Conservation (phyloP, 2,888 invertebrate species). For the Eudemis profundana region DNA sequence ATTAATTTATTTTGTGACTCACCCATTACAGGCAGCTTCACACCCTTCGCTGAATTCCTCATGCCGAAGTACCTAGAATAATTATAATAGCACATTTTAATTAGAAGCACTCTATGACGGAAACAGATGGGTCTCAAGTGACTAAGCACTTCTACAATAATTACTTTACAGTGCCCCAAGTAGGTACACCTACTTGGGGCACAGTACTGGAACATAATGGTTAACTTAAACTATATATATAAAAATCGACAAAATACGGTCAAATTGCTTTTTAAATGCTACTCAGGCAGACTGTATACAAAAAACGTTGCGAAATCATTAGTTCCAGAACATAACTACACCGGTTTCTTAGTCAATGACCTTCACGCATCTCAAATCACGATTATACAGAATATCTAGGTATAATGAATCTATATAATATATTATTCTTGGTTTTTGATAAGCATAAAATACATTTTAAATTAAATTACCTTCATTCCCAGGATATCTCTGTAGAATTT, state of each 20-base stretch:
- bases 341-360: constrained; percentile 25
- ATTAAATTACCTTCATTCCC: constrained; percentile 94
- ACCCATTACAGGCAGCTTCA: constrained; percentile 99
- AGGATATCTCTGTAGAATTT: constrained; percentile 95
- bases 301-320: constrained; percentile 10
- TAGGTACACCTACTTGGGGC: no score
- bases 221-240: not conserved
- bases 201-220: not conserved
- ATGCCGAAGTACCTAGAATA: constrained; percentile 92
- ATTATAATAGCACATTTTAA: not conserved
- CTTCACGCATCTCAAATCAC: not conserved
- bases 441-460: not conserved
- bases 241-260: not conserved
- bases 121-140: constrained; percentile 5
- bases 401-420: not conserved
- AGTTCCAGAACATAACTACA: constrained; percentile 24
- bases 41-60: constrained; percentile 99
- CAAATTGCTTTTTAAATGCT: constrained; percentile 8
- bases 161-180: no score
- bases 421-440: not conserved
- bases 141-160: constrained; percentile 6
- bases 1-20: constrained; percentile 49
- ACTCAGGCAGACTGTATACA: not conserved
- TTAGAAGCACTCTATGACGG: not conserved
- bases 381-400: not conserved